A percentile compares a stretch with the other conserved stretches of the same genome.
phyloP scores from a whole-genome alignment of 1,140 invertebrate species.

The Solenopsis invicta region DNA sequence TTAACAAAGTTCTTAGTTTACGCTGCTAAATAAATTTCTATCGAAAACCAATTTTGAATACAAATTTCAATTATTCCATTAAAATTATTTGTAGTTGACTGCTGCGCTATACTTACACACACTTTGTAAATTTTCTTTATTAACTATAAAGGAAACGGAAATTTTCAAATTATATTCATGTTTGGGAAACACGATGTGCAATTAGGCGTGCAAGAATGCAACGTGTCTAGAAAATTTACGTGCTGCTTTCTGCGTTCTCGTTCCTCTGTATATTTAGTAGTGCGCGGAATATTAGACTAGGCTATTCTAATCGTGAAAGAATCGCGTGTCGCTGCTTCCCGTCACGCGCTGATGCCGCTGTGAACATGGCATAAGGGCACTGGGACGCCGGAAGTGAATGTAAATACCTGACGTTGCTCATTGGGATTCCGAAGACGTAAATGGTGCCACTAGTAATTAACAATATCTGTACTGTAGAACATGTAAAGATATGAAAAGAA shows the following conservation, averaged over 20 bases:
- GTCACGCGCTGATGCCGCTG: slow-evolving; percentile 80
- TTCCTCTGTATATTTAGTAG: slow-evolving; percentile 27
- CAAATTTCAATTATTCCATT: slow-evolving; percentile 4
- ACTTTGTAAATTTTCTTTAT: background rate
- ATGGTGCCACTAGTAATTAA: background rate
- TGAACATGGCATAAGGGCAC: slow-evolving; percentile 67
- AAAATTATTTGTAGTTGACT: background rate
- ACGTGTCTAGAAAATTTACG: slow-evolving; percentile 2
- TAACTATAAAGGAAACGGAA: background rate
- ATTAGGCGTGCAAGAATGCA: background rate
- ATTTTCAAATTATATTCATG: background rate
- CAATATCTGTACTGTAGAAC: background rate
- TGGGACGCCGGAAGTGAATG: slow-evolving; percentile 62
- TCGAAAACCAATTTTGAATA: slow-evolving; percentile 19
- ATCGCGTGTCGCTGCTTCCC: slow-evolving; percentile 82
- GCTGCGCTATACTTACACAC: background rate
- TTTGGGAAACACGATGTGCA: background rate
- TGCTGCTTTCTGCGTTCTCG: background rate
- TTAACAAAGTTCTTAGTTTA: slow-evolving; percentile 21
- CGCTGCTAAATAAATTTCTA: slow-evolving; percentile 21
- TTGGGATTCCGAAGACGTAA: slow-evolving; percentile 49
- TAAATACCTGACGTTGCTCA: slow-evolving; percentile 41
- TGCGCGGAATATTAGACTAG: slow-evolving; percentile 34
- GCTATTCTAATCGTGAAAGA: slow-evolving; percentile 77
- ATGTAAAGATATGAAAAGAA: background rate